A percentile compares a stretch with the other conserved stretches of the same genome.
phyloP scores from a whole-genome alignment of 2,113 vertebrate species.

The Oostethus manadensis region DNA sequence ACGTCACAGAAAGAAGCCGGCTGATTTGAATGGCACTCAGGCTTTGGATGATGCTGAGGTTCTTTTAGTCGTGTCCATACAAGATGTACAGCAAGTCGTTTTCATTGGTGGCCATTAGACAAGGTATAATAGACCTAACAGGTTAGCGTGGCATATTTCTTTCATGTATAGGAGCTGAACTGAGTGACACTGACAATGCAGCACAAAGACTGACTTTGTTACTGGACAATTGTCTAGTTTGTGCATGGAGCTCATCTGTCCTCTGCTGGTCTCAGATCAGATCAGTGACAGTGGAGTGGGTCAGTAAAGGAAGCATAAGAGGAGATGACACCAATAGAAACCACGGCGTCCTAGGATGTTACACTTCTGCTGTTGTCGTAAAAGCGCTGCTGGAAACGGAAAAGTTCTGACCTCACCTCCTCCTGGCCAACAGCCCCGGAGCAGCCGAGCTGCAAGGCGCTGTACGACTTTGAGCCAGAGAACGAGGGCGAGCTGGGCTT shows the following conservation, averaged over 20 bases:
- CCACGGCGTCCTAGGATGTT: slow-evolving; percentile 2
- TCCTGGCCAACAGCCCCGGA: slow-evolving; percentile 69
- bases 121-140: no score
- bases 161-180: no score
- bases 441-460: slow-evolving; percentile 92
- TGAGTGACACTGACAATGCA: not conserved
- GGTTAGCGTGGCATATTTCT: no score
- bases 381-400: not conserved
- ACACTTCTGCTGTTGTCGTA: not conserved
- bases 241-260: slow-evolving; percentile 14
- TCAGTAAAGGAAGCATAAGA: not conserved
- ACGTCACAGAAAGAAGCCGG: no score
- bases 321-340: not conserved
- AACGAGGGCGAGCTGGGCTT: slow-evolving; percentile 97
- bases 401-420: not conserved
- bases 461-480: slow-evolving; percentile 96
- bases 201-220: slow-evolving; percentile 68
- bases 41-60: no score
- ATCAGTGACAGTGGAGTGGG: not conserved
- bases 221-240: slow-evolving; percentile 46
- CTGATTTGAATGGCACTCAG: no score
- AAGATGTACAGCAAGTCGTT: no score
- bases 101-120: no score
- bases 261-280: slow-evolving; percentile 32
- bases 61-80: no score